Percentiles rank a stretch among this genome's conserved stretches.
Evolutionary conservation across 53 echinoderm and acorn worm species (phyloP).

Genomic region (Stichopus horrens): DNA sequence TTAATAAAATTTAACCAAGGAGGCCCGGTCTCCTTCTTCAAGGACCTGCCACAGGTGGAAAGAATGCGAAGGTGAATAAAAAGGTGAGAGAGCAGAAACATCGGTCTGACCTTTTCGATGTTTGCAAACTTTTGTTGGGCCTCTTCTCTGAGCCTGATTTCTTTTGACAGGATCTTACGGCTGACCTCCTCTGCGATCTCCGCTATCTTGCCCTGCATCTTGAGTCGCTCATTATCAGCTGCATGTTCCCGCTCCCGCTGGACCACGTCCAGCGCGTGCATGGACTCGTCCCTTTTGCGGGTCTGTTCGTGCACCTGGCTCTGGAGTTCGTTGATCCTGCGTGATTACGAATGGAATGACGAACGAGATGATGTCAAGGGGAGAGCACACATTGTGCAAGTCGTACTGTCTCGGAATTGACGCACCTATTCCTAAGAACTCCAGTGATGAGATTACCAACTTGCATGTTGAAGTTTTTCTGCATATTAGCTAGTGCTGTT

Average conservation of each 20-base stretch:
- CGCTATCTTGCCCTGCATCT: constrained; percentile 97
- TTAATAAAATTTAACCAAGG: background rate
- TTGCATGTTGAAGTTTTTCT: too few relatives aligned
- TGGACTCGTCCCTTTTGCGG: constrained; percentile 86
- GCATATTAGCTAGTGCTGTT: too few relatives aligned
- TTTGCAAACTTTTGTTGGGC: constrained; percentile 96
- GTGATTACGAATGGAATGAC: too few relatives aligned
- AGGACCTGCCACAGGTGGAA: background rate
- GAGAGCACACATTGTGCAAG: too few relatives aligned
- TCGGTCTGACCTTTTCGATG: constrained; percentile 80
- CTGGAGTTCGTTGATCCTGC: constrained; percentile 85
- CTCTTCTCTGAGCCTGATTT: constrained; percentile 90
- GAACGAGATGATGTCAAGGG: too few relatives aligned
- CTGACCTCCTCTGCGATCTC: constrained; percentile 99
- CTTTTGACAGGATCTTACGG: constrained; percentile 92
- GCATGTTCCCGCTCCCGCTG: constrained; percentile 96
- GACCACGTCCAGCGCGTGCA: constrained; percentile 86
- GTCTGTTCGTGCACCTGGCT: constrained; percentile 81
- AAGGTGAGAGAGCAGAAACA: background rate
- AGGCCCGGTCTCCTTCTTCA: background rate
- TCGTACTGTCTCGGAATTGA: too few relatives aligned
- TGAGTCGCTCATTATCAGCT: constrained; percentile 91
- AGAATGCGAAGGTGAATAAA: too few relatives aligned
- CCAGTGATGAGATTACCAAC: too few relatives aligned
- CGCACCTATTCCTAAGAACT: too few relatives aligned